Conservation (phyloP, 2,888 invertebrate genomes). For the Stegana nigrithorax region DNA sequence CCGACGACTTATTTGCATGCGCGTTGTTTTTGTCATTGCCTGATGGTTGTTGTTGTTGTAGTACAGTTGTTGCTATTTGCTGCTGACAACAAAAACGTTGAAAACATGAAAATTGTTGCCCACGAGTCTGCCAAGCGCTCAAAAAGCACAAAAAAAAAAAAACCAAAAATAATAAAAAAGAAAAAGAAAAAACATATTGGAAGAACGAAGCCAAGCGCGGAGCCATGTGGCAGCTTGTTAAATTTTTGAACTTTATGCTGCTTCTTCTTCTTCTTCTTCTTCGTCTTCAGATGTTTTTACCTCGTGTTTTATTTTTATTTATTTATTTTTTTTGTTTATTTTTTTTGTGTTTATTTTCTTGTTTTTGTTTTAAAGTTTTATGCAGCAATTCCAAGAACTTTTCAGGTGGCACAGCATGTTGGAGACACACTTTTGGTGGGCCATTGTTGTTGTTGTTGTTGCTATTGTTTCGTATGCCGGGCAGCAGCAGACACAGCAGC, state of each 20-base stretch:
- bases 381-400: slow-evolving; percentile 56
- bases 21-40: slow-evolving; percentile 31
- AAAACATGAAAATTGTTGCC: slow-evolving; percentile 61
- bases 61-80: slow-evolving; percentile 34
- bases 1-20: slow-evolving; percentile 55
- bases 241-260: slow-evolving; percentile 57
- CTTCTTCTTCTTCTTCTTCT: slow-evolving; percentile 26
- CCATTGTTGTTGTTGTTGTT: slow-evolving; percentile 27
- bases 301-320: slow-evolving; percentile 23
- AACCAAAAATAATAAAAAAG: neutral
- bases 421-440: slow-evolving; percentile 57
- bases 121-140: slow-evolving; percentile 55
- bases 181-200: slow-evolving; percentile 17
- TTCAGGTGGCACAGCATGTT: slow-evolving; percentile 59
- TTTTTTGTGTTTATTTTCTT: slow-evolving; percentile 29
- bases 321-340: slow-evolving; percentile 37
- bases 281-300: slow-evolving; percentile 10
- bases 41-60: slow-evolving; percentile 7
- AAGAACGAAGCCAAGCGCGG: slow-evolving; percentile 8
- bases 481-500: too few relatives aligned
- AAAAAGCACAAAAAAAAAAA: slow-evolving; percentile 26
- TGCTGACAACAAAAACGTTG: slow-evolving; percentile 44
- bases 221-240: slow-evolving; percentile 49
- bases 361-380: too few relatives aligned
- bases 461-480: too few relatives aligned